Conservation (phyloP, 2,797 vertebrate species). For the Eidolon dupreanum region DNA sequence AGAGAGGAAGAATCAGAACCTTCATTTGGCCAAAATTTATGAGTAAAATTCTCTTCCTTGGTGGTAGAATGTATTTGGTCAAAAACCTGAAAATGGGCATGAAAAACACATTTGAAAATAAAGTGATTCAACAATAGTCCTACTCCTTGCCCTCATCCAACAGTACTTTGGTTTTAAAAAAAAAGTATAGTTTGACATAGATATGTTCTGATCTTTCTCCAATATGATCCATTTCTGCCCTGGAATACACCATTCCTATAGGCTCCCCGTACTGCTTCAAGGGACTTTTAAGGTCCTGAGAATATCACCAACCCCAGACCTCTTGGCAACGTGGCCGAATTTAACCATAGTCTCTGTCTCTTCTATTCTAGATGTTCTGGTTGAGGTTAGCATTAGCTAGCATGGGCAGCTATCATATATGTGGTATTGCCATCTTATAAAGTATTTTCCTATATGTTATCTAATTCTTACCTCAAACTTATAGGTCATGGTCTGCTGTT, state of each 20-base stretch:
- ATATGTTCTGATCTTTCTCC: constrained; percentile 5
- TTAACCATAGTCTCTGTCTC: neutral
- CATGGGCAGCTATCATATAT: neutral
- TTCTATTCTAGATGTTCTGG: neutral
- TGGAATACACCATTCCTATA: neutral
- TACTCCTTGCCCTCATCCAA: neutral
- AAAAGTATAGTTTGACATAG: neutral
- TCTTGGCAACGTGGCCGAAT: neutral
- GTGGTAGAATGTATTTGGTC: neutral
- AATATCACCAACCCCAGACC: neutral
- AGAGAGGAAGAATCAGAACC: neutral
- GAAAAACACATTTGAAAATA: constrained; percentile 42
- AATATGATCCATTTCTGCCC: neutral
- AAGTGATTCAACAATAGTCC: neutral
- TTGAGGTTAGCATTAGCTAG: neutral
- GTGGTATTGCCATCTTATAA: neutral
- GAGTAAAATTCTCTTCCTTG: constrained; percentile 4
- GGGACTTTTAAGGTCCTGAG: neutral
- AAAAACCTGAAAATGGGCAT: neutral
- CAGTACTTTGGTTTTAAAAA: neutral
- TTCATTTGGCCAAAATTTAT: neutral
- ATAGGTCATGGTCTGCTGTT: neutral
- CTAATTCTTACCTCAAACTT: neutral
- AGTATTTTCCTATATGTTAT: neutral
- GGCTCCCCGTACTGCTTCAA: neutral